Conservation (phyloP, 1,140 invertebrate species). For the Carcinoscorpius rotundicauda region DNA sequence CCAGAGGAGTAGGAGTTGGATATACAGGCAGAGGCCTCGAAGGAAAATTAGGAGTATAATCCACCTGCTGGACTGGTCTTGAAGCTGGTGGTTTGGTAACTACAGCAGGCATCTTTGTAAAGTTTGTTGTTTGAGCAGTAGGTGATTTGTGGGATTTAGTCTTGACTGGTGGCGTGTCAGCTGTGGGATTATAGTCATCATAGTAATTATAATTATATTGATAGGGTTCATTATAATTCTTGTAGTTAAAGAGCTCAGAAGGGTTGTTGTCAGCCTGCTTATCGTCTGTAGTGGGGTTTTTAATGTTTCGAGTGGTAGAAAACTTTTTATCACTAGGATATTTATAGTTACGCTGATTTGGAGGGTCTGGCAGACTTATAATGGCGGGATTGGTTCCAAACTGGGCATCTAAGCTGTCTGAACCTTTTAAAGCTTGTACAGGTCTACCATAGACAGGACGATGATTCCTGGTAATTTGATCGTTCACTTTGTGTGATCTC, state of each 20-base stretch:
- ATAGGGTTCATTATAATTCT: too few species aligned
- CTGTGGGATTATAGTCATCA: slow-evolving; percentile 5
- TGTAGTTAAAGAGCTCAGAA: too few species aligned
- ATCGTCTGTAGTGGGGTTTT: too few species aligned
- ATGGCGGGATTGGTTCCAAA: slow-evolving; percentile 16
- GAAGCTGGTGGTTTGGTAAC: not conserved
- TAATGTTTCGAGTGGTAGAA: slow-evolving; percentile 8
- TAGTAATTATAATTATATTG: too few species aligned
- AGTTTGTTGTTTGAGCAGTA: slow-evolving; percentile 4
- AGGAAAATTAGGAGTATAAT: not conserved
- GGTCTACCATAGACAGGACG: not conserved
- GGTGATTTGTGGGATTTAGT: slow-evolving; percentile 11
- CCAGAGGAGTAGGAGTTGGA: slow-evolving; percentile 53
- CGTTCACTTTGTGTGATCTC: not conserved
- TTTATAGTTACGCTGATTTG: not conserved
- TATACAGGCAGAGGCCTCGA: slow-evolving; percentile 18
- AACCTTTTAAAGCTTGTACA: slow-evolving; percentile 10
- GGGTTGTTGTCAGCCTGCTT: too few species aligned
- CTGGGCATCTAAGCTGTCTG: slow-evolving; percentile 15
- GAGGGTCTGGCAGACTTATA: slow-evolving; percentile 13
- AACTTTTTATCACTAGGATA: slow-evolving; percentile 10
- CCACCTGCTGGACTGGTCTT: not conserved
- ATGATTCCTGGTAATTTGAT: not conserved
- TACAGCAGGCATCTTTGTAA: not conserved
- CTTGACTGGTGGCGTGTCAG: slow-evolving; percentile 7